Base-by-base conservation (phyloP, 2,888 invertebrate genomes). In the Amphipoea oculea region DNA sequence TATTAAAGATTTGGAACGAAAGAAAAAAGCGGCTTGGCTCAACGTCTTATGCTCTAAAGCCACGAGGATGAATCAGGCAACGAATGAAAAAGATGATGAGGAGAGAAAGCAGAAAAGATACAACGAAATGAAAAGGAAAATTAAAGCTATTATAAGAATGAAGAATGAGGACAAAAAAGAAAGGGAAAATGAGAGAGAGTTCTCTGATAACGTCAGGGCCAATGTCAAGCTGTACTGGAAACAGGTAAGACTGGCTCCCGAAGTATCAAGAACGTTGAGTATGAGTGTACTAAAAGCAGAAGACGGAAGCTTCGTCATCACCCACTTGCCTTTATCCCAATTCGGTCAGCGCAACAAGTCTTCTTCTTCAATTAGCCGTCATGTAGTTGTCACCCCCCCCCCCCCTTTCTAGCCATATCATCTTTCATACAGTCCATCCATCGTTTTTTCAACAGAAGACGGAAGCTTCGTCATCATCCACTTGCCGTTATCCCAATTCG, bases 1-100 rank as follows among this genome's bases (percentile, higher is more conserved):
- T 69, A 77, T 70, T 20, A 78, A 83, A 77, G 36, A 83, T 77
- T 45, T 83, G 68, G 80, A 83, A 69, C 42, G 80, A 29, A 78
- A 78, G 42, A 83, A 83, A 78, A 83, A 65, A n/a, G 81, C 83
- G 11, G 83, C 81, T 23, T 81, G 81, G 81, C 69, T 81, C 36
- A 81, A 83, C 78, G 80, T 81, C 0, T 9, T 83, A n/a, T 78
- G 77, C 60, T 69, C 83, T 23, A 81, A 69, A 69, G 68, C 83
- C 4, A 68, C 83, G 17, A 83, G 83, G 54, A 77, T 83, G 45
- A 83, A 77, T 23, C 83, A 63, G 68, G 17, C 68, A 48, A 69
- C 68, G 12, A 68, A 63, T 29, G 78, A 83, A 11, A 76, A 17
- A 63, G 71, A 71, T n/a, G 71, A 71, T 11, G 42, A 45, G 23